phyloP scores from a whole-genome alignment of 2,888 invertebrate genomes.

The Ochropacha duplaris region DNA sequence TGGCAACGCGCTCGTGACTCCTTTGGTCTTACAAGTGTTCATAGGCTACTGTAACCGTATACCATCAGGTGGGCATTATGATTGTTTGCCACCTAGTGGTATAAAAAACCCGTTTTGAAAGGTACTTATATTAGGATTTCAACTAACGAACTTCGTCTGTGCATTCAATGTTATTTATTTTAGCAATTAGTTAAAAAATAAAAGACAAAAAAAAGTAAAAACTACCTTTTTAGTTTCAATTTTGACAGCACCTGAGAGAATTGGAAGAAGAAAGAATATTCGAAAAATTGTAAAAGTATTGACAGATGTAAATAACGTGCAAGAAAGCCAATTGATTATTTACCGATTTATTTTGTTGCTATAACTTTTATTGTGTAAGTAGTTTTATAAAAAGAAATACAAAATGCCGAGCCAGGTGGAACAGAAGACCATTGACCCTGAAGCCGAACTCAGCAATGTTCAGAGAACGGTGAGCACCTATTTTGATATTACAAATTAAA shows the following conservation, averaged over 20 bases:
- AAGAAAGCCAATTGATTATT: background rate
- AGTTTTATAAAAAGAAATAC: slow-evolving; percentile 14
- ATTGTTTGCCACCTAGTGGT: no score
- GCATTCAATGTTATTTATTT: no score
- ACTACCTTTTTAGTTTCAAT: background rate
- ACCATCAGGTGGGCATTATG: no score
- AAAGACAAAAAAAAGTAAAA: background rate
- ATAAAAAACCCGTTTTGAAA: no score
- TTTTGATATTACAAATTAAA: background rate
- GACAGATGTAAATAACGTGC: background rate
- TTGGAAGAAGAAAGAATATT: background rate
- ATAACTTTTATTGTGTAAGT: slow-evolving; percentile 20
- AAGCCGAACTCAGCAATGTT: slow-evolving; percentile 74
- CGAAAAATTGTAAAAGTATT: background rate
- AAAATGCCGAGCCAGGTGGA: slow-evolving; percentile 67
- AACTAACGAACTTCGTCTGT: no score
- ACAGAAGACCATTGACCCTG: slow-evolving; percentile 67
- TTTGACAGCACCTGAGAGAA: background rate
- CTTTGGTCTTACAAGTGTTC: no score
- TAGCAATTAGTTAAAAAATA: no score
- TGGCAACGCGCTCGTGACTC: no score
- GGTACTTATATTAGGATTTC: no score
- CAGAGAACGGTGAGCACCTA: slow-evolving; percentile 67
- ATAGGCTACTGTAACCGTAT: no score
- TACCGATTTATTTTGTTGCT: slow-evolving; percentile 4